Conservation (phyloP, 2,797 vertebrate genomes). For the Myotis daubentonii region DNA sequence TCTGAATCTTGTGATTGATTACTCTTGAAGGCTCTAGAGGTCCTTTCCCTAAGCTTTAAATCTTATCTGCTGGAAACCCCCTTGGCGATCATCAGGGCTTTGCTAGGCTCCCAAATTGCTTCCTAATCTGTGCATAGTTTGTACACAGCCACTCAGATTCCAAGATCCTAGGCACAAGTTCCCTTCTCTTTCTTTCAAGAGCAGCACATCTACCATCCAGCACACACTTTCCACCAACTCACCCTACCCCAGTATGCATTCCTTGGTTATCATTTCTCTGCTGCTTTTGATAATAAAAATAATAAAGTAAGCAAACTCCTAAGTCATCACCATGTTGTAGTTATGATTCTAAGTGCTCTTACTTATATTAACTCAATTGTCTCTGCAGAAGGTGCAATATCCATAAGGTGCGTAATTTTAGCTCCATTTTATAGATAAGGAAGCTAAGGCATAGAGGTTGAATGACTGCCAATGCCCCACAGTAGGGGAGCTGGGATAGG, state of each 20-base stretch:
- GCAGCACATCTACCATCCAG: neutral
- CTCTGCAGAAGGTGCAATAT: neutral
- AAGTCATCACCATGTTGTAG: neutral
- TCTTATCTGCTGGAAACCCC: neutral
- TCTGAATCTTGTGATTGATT: neutral
- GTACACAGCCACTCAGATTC: neutral
- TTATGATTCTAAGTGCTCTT: neutral
- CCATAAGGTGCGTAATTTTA: neutral
- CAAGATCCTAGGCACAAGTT: neutral
- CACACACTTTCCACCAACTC: neutral
- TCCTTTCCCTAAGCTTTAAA: neutral
- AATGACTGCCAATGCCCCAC: neutral
- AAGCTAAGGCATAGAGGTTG: neutral
- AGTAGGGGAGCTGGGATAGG: neutral
- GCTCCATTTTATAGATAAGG: neutral
- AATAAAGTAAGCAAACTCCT: neutral
- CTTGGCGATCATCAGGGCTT: neutral
- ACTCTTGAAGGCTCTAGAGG: neutral
- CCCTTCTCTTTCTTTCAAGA: neutral
- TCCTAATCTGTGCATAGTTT: neutral
- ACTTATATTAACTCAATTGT: neutral
- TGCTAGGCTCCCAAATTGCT: neutral
- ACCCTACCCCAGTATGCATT: neutral
- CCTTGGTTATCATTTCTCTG: neutral
- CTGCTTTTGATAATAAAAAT: neutral